Conservation (phyloP, 2,113 vertebrate genomes). For the Gasterosteus aculeatus region DNA sequence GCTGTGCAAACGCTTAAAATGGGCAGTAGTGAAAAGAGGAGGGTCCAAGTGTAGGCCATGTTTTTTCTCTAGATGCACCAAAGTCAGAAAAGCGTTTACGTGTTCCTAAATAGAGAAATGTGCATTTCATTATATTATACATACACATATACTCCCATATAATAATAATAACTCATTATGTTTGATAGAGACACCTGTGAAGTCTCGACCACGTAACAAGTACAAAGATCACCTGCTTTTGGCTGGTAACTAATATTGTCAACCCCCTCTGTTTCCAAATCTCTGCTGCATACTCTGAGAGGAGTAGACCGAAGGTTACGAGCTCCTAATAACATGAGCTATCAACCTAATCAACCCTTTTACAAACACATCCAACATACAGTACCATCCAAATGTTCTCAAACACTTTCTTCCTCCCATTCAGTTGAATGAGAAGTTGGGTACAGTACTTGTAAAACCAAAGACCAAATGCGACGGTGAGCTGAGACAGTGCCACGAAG, state of each 20-base stretch:
- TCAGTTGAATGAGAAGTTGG: too few species aligned
- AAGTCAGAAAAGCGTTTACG: neutral
- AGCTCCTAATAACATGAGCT: neutral
- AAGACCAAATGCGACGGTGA: too few species aligned
- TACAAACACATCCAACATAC: neutral
- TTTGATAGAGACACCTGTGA: conserved; percentile 46
- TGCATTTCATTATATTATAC: conserved; percentile 24
- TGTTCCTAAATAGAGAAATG: conserved; percentile 23
- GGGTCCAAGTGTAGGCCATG: conserved; percentile 70
- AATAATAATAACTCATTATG: conserved; percentile 19
- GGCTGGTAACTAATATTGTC: neutral
- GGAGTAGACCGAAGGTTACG: neutral
- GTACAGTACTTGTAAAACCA: neutral
- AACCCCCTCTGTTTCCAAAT: neutral
- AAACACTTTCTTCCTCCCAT: neutral
- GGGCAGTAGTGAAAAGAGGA: conserved; percentile 67
- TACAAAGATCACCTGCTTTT: conserved; percentile 59
- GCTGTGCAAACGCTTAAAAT: conserved; percentile 53
- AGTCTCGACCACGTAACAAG: conserved; percentile 12
- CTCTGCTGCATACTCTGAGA: neutral
- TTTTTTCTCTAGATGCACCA: conserved; percentile 27
- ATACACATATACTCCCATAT: conserved; percentile 8
- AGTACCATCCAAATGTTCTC: too few species aligned
- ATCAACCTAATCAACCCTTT: neutral
- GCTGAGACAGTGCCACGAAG: too few species aligned